Conservation (phyloP, 2,113 vertebrate species). For the Dipodomys ordii region DNA sequence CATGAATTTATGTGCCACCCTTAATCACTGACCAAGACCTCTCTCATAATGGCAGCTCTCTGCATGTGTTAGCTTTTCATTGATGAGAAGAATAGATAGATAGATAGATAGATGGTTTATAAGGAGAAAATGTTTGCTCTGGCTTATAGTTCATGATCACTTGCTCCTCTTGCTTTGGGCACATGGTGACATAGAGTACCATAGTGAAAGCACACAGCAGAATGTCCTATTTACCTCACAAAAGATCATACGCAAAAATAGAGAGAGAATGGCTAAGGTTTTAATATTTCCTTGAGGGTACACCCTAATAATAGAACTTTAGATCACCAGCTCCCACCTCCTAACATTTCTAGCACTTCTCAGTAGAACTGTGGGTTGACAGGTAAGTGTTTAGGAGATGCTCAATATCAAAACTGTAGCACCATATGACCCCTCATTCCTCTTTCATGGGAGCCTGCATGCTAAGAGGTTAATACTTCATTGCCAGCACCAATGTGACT, state of each 20-base stretch:
- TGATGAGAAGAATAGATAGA: background rate
- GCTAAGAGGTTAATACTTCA: conserved; percentile 49
- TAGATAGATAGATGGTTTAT: background rate
- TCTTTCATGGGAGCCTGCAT: background rate
- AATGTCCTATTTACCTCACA: background rate
- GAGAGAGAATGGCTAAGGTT: background rate
- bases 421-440: background rate
- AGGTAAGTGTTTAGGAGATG: background rate
- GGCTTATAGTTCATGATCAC: background rate
- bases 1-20: background rate
- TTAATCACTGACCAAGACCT: background rate
- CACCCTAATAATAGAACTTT: background rate
- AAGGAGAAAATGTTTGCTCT: background rate
- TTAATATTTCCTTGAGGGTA: background rate
- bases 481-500: conserved; percentile 6
- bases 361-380: background rate
- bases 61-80: background rate
- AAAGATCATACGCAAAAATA: background rate
- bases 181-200: background rate
- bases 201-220: background rate
- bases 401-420: background rate
- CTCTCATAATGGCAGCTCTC: background rate
- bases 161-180: background rate
- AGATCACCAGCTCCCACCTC: no score
- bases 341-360: background rate